Evolutionary conservation across 2,797 vertebrate species (phyloP).

Genomic region (Oreochromis mossambicus): DNA sequence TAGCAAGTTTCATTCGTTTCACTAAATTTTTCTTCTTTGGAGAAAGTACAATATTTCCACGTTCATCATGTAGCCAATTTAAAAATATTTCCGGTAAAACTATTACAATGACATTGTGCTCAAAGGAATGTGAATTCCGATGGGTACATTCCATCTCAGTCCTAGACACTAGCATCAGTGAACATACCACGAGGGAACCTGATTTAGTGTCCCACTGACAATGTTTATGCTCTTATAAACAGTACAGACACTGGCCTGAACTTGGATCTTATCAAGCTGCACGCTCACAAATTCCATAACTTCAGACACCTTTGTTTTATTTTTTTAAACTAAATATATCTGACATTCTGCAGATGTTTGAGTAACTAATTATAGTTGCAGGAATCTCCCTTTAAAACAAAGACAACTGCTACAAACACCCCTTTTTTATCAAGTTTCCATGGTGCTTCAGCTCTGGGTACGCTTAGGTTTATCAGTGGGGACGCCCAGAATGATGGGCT

Average conservation of each 20-base stretch:
- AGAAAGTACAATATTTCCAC: not conserved
- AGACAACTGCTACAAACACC: not conserved
- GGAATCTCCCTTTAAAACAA: constrained; percentile 51
- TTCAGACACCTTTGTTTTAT: constrained; percentile 41
- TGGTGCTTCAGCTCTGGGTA: constrained; percentile 9
- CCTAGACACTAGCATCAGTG: constrained; percentile 24
- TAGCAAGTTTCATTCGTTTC: not conserved
- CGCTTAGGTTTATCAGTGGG: constrained; percentile 3
- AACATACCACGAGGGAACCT: not conserved
- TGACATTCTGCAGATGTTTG: constrained; percentile 44
- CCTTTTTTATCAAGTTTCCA: constrained; percentile 47
- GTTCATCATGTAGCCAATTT: not conserved
- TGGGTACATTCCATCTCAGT: constrained; percentile 15
- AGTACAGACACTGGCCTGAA: not conserved
- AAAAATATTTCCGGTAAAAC: not conserved
- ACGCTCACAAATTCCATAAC: constrained; percentile 39
- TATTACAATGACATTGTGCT: constrained; percentile 6
- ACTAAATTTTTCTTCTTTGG: not conserved
- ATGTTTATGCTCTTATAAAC: constrained; percentile 56
- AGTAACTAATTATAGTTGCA: constrained; percentile 49
- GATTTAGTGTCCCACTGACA: constrained; percentile 17
- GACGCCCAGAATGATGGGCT: constrained; percentile 1
- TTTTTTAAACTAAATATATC: constrained; percentile 44
- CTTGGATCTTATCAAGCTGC: constrained; percentile 20
- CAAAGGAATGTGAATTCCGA: constrained; percentile 44